phyloP scores from a whole-genome alignment of 2,888 invertebrate species.

The Ecliptopera silaceata region DNA sequence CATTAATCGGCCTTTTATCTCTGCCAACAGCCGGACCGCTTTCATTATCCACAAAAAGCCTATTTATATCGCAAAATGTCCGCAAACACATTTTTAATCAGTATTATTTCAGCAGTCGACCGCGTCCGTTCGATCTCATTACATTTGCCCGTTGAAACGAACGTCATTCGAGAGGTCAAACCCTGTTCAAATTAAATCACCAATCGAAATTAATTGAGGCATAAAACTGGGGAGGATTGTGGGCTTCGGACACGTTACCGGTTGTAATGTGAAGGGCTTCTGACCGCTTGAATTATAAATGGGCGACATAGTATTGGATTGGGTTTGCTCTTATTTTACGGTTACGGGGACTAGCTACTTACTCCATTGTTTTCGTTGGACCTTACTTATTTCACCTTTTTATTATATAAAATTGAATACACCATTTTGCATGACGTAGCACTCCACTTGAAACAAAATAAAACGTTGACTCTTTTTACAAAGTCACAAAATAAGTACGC shows the following conservation, averaged over 20 bases:
- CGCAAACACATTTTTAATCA: conserved; percentile 42
- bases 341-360: background rate
- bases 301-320: conserved; percentile 22
- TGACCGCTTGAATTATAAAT: conserved; percentile 35
- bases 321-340: conserved; percentile 4
- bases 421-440: too few relatives aligned
- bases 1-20: conserved; percentile 15
- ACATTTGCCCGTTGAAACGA: conserved; percentile 46
- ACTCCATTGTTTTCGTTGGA: conserved; percentile 17
- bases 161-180: conserved; percentile 53
- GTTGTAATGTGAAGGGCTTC: conserved; percentile 41
- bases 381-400: too few relatives aligned
- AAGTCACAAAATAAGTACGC: too few relatives aligned
- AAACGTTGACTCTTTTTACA: too few relatives aligned
- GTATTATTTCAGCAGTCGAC: conserved; percentile 40
- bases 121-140: conserved; percentile 48
- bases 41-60: conserved; percentile 13
- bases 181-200: conserved; percentile 58
- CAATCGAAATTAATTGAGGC: conserved; percentile 62
- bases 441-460: too few relatives aligned
- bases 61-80: conserved; percentile 22
- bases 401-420: too few relatives aligned
- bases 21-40: background rate
- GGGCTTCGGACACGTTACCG: conserved; percentile 39
- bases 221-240: conserved; percentile 46